Conservation (phyloP, 1,140 invertebrate species). For the Mamestra configurata region DNA sequence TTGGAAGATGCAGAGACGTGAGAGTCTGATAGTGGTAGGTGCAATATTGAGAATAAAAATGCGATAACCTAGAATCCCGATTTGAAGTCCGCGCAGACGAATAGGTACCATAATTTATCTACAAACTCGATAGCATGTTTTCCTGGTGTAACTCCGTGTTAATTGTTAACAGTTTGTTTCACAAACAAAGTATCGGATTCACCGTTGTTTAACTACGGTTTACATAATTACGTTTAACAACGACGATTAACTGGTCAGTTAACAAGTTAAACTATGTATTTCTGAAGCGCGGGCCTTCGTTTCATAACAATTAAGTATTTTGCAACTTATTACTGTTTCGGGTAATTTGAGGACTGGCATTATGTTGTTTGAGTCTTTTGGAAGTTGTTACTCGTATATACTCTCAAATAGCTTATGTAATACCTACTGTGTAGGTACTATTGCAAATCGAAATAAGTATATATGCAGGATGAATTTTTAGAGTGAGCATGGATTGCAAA, state of each 20-base stretch:
- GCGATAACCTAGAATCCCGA: too few relatives aligned
- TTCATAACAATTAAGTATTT: conserved; percentile 39
- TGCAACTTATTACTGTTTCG: conserved; percentile 27
- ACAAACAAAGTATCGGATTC: conserved; percentile 44
- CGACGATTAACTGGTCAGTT: conserved; percentile 43
- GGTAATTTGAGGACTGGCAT: background rate
- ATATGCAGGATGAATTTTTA: too few relatives aligned
- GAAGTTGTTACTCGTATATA: background rate
- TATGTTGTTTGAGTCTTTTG: background rate
- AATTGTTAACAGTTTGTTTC: conserved; percentile 38
- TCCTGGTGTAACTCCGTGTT: background rate
- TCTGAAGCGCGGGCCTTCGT: conserved; percentile 15
- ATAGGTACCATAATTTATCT: too few relatives aligned
- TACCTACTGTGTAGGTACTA: too few relatives aligned
- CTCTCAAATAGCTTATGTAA: background rate
- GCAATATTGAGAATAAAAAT: too few relatives aligned
- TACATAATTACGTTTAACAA: conserved; percentile 46
- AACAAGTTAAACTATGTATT: conserved; percentile 47
- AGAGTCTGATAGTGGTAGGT: too few relatives aligned
- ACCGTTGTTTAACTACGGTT: conserved; percentile 42
- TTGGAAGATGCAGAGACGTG: too few relatives aligned
- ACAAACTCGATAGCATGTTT: background rate
- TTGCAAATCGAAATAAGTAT: too few relatives aligned
- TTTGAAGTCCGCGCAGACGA: too few relatives aligned
- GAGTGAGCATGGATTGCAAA: too few relatives aligned